Base-by-base conservation (phyloP, 2,113 vertebrate species). In the Cavia aperea region DNA sequence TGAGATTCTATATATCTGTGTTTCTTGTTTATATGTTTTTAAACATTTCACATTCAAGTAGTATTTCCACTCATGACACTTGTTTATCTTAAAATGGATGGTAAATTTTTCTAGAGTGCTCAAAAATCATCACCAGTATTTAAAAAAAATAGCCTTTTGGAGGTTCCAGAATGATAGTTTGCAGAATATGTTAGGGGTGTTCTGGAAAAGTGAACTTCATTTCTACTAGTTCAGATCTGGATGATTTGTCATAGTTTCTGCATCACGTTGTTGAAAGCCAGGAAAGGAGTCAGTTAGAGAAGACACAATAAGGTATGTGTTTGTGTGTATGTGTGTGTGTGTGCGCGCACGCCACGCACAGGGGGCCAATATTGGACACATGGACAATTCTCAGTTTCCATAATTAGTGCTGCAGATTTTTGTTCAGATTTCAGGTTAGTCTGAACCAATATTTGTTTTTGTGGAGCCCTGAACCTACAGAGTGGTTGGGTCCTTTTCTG, bases 71-170 rank as follows among this genome's bases (percentile, higher is more conserved):
- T 66, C 4, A 23, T 81, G 51, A 26, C 89, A 51, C 18, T 86
- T 60, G 19, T 6, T 95, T 91, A 15, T 92, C 68, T 89, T 79
- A 85, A 81, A 95, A 92, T 4, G 72, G 46, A 89, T 92, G 70
- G 15, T 13, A 82, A 84, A 36, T 18, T 94, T 95, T 95, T 70
- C 62, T 79, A 81, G 65, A 78, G 26, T 79, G 36, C 4, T 93
- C 26, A 60, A 31, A 92, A 78, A 82, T 70, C 36, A 43, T 73
- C 62, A 39, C 68, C 85, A 29, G 65, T 31, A 60, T 23, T 92
- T 13, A 8, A 10, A 78, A 77, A 70, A 88, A 16, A 18, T 65
- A 46, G 5, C 23, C 91, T 83, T 60, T 68, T n/a, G 36, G 46
- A 88, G 81, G 24, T 5, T 88, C 63, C 1, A 9, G 58, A 92